Evolutionary conservation across 2,888 invertebrate species (phyloP).

Genomic region (Psylliodes chrysocephalus): DNA sequence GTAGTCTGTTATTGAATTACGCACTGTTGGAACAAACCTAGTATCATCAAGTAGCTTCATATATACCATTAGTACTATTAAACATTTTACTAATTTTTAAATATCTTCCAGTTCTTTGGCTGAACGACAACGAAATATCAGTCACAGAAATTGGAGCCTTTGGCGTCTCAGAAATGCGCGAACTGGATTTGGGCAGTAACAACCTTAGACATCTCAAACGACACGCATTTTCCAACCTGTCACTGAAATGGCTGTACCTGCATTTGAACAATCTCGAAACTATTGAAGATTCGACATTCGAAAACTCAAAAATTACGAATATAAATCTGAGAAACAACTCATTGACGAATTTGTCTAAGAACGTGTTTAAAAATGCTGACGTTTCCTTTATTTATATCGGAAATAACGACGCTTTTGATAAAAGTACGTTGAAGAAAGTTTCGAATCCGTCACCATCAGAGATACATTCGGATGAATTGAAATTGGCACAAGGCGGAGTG

Average conservation of each 20-base stretch:
- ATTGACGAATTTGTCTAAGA: slow-evolving; percentile 2
- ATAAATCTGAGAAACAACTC: slow-evolving; percentile 22
- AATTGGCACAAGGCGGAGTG: neutral
- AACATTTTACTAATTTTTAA: no score
- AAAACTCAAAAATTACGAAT: slow-evolving; percentile 12
- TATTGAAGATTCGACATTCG: slow-evolving; percentile 11
- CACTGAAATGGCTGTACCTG: slow-evolving; percentile 11
- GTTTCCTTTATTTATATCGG: slow-evolving; percentile 8
- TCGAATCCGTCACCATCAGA: slow-evolving; percentile 1
- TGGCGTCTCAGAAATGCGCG: slow-evolving; percentile 17
- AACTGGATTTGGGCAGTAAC: slow-evolving; percentile 19
- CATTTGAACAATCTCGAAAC: slow-evolving; percentile 16
- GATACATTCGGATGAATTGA: neutral
- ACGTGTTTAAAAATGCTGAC: slow-evolving; percentile 17
- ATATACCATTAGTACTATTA: no score
- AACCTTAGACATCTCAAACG: neutral
- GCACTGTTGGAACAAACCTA: no score
- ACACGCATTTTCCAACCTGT: slow-evolving; percentile 5
- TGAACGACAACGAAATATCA: slow-evolving; percentile 22
- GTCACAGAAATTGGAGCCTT: slow-evolving; percentile 16
- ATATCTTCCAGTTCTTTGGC: slow-evolving; percentile 8
- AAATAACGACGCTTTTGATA: slow-evolving; percentile 10
- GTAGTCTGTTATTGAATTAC: no score
- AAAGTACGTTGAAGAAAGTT: neutral
- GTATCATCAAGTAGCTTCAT: no score